phyloP scores from a whole-genome alignment of 2,797 vertebrate species.

The Micrastur ruficollis region DNA sequence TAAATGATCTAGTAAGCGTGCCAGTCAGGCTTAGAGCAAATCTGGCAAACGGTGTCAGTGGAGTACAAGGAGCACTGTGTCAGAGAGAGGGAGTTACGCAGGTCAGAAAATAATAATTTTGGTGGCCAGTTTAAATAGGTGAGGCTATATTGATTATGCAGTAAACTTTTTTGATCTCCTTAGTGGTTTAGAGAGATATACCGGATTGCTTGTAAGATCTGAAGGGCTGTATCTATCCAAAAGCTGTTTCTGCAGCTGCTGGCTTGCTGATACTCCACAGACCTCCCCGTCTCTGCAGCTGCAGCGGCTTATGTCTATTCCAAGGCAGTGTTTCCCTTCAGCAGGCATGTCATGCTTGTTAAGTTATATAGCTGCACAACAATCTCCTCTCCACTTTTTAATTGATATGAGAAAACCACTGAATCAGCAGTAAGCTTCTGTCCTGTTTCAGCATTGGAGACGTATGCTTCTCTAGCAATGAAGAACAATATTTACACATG shows the following conservation, averaged over 20 bases:
- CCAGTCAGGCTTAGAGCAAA: conserved; percentile 8
- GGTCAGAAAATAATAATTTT: not conserved
- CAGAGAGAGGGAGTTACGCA: not conserved
- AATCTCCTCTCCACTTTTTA: not conserved
- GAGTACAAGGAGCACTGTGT: not conserved
- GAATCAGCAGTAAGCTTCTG: conserved; percentile 5
- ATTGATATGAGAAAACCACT: not conserved
- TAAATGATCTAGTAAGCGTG: not conserved
- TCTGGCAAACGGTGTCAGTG: not conserved
- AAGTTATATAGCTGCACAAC: conserved; percentile 11
- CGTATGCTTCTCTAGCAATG: not conserved
- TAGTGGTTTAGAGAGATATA: not conserved
- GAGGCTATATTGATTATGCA: not conserved
- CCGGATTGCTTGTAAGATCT: not conserved
- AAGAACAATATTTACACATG: not conserved
- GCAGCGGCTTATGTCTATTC: not conserved
- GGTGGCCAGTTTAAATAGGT: not conserved
- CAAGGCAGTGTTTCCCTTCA: conserved; percentile 16
- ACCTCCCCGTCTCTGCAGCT: not conserved
- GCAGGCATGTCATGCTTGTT: conserved; percentile 29
- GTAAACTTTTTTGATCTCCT: not conserved
- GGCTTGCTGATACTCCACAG: not conserved
- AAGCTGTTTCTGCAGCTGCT: conserved; percentile 42
- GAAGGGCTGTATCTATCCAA: not conserved
- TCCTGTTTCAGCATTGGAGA: not conserved